Evolutionary conservation across 2,113 vertebrate species (phyloP).

Genomic region (Nestor notabilis): DNA sequence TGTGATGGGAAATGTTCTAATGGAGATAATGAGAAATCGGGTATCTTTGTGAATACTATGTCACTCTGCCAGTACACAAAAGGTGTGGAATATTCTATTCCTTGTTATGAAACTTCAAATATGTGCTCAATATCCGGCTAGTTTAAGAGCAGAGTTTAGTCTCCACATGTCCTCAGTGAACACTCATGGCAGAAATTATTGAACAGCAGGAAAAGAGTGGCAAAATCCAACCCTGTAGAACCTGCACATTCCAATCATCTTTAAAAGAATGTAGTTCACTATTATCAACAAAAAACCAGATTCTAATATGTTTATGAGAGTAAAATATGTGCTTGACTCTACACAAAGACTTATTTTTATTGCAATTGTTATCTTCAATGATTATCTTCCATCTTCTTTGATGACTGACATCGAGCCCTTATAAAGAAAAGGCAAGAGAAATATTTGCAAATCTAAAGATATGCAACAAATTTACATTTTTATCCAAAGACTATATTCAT

Average conservation of each 20-base stretch:
- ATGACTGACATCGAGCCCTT: background rate
- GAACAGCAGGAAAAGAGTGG: background rate
- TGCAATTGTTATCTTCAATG: background rate
- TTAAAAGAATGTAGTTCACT: background rate
- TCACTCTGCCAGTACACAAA: background rate
- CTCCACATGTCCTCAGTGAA: background rate
- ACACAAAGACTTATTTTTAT: background rate
- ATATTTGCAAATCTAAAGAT: background rate
- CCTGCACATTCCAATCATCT: background rate
- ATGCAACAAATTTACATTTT: background rate
- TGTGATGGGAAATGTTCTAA: background rate
- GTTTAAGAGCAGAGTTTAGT: background rate
- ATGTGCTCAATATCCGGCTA: background rate
- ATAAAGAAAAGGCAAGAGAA: background rate
- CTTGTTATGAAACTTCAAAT: background rate
- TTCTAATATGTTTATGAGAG: background rate
- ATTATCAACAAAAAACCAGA: background rate
- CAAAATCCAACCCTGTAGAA: background rate
- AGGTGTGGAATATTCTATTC: rapidly evolving
- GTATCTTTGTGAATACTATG: background rate
- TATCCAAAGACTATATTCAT: background rate
- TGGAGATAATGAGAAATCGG: background rate
- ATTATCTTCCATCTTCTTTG: background rate
- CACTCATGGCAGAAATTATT: background rate
- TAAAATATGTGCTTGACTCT: background rate